Percentiles rank a stretch among this genome's conserved stretches.
Conservation (phyloP, 2,888 invertebrate species). For the Melieria crassipennis region DNA sequence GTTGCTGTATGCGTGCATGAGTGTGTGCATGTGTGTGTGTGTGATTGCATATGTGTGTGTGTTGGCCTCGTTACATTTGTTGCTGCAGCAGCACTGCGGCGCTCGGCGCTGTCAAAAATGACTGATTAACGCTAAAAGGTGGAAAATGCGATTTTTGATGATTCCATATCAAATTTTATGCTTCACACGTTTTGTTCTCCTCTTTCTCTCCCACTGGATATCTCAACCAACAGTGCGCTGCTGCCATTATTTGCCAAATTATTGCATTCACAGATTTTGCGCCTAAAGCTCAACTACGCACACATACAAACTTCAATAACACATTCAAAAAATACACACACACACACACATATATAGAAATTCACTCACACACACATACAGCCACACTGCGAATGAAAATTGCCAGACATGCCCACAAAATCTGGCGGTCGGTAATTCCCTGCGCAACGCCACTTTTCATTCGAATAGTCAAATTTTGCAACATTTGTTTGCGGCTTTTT, state of each 20-base stretch:
- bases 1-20: background rate
- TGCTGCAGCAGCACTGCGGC: background rate
- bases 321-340: background rate
- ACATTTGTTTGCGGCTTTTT: no score
- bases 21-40: constrained; percentile 9
- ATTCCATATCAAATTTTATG: constrained; percentile 17
- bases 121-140: constrained; percentile 24
- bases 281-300: constrained; percentile 42
- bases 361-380: background rate
- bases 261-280: no score
- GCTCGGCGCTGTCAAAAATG: constrained; percentile 19
- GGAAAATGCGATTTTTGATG: constrained; percentile 23
- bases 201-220: background rate
- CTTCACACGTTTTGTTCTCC: background rate
- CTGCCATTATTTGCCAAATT: no score
- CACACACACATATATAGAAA: background rate
- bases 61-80: background rate
- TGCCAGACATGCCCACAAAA: background rate
- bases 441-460: no score
- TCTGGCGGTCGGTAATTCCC: no score
- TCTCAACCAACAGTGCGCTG: no score
- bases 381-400: background rate
- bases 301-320: background rate
- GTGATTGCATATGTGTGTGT: constrained; percentile 11
- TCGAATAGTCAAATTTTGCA: no score